A percentile compares a stretch with the other conserved stretches of the same genome.
Evolutionary conservation across 2,888 invertebrate genomes (phyloP).

Genomic region (Miltochrista miniata): DNA sequence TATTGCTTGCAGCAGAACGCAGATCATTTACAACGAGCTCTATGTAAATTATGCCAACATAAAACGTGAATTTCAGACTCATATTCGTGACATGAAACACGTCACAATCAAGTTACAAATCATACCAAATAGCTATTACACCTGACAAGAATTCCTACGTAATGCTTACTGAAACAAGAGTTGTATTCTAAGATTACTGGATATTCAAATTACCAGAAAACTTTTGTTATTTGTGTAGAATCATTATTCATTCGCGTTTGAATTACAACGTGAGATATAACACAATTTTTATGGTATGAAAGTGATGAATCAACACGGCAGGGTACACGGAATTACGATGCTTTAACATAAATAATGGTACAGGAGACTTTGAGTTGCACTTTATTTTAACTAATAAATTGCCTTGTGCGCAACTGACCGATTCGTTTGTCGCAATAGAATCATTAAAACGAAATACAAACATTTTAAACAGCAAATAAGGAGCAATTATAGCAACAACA

Average conservation of each 20-base stretch:
- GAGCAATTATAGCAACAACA: too few species aligned
- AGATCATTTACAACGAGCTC: too few species aligned
- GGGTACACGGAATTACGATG: conserved; percentile 1
- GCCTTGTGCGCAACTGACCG: not conserved
- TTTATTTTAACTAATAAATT: conserved; percentile 39
- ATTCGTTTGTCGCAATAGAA: too few species aligned
- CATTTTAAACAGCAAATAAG: too few species aligned
- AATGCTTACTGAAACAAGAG: too few species aligned
- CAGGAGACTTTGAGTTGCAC: conserved; percentile 34
- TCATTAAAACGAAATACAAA: too few species aligned
- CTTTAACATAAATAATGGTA: conserved; percentile 43
- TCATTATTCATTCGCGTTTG: conserved; percentile 52
- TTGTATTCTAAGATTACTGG: not conserved
- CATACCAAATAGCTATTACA: too few species aligned
- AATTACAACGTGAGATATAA: conserved; percentile 49
- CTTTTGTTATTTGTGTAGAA: conserved; percentile 32
- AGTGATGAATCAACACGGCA: conserved; percentile 55
- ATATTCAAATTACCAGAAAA: conserved; percentile 7
- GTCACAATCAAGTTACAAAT: not conserved
- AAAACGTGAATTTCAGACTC: too few species aligned
- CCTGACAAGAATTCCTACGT: too few species aligned
- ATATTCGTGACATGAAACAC: not conserved
- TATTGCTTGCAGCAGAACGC: too few species aligned
- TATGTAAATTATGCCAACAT: too few species aligned
- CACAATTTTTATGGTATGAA: conserved; percentile 54